These are phyloP conservation scores for Aphelenchoides fujianensis DNA, from an alignment of 1,140 invertebrate species.

Conservation along the genomic window DNA sequence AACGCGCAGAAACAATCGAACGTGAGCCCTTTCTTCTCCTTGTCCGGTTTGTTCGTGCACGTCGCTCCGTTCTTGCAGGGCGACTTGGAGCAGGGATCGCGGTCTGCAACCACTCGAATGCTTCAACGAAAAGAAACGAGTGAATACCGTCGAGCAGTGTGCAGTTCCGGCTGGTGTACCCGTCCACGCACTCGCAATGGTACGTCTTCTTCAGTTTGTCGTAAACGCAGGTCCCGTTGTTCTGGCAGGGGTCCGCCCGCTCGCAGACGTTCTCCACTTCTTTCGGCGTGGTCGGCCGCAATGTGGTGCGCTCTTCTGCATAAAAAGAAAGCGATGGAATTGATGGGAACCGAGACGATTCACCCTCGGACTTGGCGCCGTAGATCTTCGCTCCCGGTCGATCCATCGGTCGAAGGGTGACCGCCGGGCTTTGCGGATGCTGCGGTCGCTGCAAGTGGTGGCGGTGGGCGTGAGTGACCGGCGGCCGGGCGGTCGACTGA, in stretches of 20 bases:
- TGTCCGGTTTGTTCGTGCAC: constrained; percentile 20
- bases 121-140: not conserved
- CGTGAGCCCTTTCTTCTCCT: constrained; percentile 6
- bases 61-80: constrained; percentile 39
- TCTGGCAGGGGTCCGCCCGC: constrained; percentile 31
- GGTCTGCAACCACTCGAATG: constrained; percentile 20
- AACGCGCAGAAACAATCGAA: constrained; percentile 41
- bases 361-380: not conserved
- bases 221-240: constrained; percentile 34
- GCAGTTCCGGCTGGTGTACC: constrained; percentile 35
- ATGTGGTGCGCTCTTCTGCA: too few relatives aligned
- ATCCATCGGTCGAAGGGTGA: not conserved
- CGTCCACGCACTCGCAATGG: constrained; percentile 30
- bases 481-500: not conserved
- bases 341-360: not conserved
- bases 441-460: constrained; percentile 5
- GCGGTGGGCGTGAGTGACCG: not conserved
- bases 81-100: constrained; percentile 28
- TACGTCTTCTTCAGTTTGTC: constrained; percentile 20
- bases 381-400: not conserved
- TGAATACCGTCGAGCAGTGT: constrained; percentile 30
- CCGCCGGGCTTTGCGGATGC: not conserved
- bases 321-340: not conserved
- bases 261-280: constrained; percentile 16
- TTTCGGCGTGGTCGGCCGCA: too few relatives aligned